A percentile compares a stretch with the other conserved stretches of the same genome.
Conservation (phyloP, 2,888 invertebrate genomes). For the Sesia bembeciformis region DNA sequence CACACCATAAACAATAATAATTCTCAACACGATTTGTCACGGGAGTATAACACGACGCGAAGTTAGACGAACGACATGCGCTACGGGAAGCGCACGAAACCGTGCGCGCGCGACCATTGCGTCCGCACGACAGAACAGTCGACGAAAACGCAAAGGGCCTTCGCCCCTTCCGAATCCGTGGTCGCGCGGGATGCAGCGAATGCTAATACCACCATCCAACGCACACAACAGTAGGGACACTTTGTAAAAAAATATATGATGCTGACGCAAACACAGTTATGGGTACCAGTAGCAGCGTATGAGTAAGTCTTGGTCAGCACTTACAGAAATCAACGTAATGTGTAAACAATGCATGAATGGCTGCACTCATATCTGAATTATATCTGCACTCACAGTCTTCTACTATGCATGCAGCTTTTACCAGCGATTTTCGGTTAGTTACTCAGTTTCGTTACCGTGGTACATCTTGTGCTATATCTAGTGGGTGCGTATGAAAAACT, state of each 20-base stretch:
- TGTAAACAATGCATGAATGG: too few species aligned
- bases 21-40: slow-evolving; percentile 51
- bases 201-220: slow-evolving; percentile 35
- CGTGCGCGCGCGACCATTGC: slow-evolving; percentile 65
- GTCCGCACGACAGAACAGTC: slow-evolving; percentile 54
- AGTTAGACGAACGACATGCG: slow-evolving; percentile 30
- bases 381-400: too few species aligned
- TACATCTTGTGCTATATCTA: background rate
- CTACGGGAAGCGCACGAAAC: slow-evolving; percentile 29
- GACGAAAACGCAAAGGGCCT: slow-evolving; percentile 57
- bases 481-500: slow-evolving; percentile 47
- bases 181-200: slow-evolving; percentile 66
- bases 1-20: slow-evolving; percentile 51
- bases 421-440: background rate
- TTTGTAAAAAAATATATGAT: too few species aligned
- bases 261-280: too few species aligned
- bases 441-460: background rate
- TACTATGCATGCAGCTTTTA: too few species aligned
- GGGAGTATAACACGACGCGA: slow-evolving; percentile 16
- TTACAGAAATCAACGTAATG: too few species aligned
- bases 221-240: too few species aligned
- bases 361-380: too few species aligned
- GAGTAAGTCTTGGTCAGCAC: too few species aligned
- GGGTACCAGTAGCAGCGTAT: too few species aligned
- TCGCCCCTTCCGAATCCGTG: slow-evolving; percentile 68